Evolutionary conservation across 2,113 vertebrate genomes (phyloP), one percentile per base, ranked within the genome.

Genomic region (Odontesthes bonariensis): DNA sequence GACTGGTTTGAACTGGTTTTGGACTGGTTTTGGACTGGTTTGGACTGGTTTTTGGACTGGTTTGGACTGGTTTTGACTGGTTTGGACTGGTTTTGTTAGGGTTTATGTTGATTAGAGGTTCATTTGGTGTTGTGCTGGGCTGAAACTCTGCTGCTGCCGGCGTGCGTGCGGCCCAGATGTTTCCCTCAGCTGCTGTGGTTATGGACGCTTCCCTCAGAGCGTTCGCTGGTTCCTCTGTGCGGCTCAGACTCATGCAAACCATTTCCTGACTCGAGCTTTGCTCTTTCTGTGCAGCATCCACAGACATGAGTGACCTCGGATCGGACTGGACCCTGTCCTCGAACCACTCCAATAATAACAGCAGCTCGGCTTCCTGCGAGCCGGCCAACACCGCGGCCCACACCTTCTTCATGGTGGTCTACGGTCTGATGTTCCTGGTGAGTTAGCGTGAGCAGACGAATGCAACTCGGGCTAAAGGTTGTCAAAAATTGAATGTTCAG

Each of bases 401-500:
- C 20, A 3, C 84, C 0, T 53, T 83, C 9, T 64, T 96, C 1
- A 93, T 88, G 5, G 3, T 72, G 3, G 7, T 75, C 73, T 91
- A 91, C 81, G 74, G 77, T 0, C 33, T 92, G 35, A 55, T 94
- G 27, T 94, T 90, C 14, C 20, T 92, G 8, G 75, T 93, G 61
- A 84, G 86, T 16, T 23, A 11, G 10, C 5, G 20, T 27, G 20
- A 38, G 13, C 11, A 0, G 17, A n/a, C 27, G 11, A 33, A 10
- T 14, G 1, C 14, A 9, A 27, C 42, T 20, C 20, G 0, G 17
- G 12, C 40, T n/a, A 32, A 27, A n/a, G n/a, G n/a, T n/a, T n/a
- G n/a, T n/a, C n/a, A n/a, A n/a, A n/a, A n/a, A n/a, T n/a, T n/a
- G n/a, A n/a, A n/a, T n/a, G n/a, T n/a, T n/a, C n/a, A n/a, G n/a